Conservation (phyloP, 1,140 invertebrate genomes). For the Drosophila miranda region DNA sequence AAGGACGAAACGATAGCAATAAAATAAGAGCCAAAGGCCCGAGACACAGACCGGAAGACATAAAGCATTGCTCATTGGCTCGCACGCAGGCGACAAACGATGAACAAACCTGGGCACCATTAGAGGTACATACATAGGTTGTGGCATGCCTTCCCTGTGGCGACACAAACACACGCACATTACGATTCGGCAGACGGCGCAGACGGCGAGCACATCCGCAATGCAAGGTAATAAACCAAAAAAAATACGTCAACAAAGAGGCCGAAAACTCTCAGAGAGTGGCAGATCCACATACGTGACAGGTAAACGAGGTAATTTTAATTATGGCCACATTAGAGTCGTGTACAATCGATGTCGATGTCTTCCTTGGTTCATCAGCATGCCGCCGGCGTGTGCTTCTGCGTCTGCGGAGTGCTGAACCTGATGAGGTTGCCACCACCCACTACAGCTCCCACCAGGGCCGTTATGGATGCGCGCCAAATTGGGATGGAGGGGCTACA, state of each 20-base stretch:
- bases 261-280: slow-evolving; percentile 41
- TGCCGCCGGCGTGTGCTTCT: slow-evolving; percentile 45
- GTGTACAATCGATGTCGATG: slow-evolving; percentile 23
- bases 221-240: slow-evolving; percentile 80
- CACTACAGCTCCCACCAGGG: background rate
- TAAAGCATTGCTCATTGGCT: slow-evolving; percentile 43
- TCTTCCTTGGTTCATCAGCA: slow-evolving; percentile 68
- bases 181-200: slow-evolving; percentile 56
- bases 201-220: slow-evolving; percentile 66
- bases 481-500: slow-evolving; percentile 33
- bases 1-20: slow-evolving; percentile 54
- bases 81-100: background rate
- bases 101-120: slow-evolving; percentile 22
- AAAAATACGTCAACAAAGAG: slow-evolving; percentile 81
- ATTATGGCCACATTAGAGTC: slow-evolving; percentile 70
- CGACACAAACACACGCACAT: slow-evolving; percentile 20
- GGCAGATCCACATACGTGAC: slow-evolving; percentile 39
- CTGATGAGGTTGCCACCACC: background rate
- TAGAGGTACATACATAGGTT: slow-evolving; percentile 32
- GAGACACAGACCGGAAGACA: slow-evolving; percentile 31
- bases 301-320: slow-evolving; percentile 80
- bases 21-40: slow-evolving; percentile 43
- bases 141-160: slow-evolving; percentile 21
- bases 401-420: slow-evolving; percentile 4
- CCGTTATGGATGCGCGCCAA: slow-evolving; percentile 73